These are phyloP conservation scores for Oryzias celebensis DNA, from an alignment of 2,113 vertebrate species.

Conservation along the genomic window DNA sequence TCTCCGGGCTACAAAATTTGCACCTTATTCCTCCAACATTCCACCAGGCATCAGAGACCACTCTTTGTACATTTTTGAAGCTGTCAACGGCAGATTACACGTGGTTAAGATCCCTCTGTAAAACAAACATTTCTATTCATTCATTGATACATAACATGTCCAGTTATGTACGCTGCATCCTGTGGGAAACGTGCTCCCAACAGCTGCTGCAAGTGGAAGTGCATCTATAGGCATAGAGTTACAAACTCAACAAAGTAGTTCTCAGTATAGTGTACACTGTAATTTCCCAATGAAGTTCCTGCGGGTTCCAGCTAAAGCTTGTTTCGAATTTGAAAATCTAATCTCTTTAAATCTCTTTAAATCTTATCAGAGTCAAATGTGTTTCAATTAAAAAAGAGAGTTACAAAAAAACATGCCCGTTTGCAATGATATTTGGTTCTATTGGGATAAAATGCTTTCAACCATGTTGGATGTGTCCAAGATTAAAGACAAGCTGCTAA, in stretches of 20 bases:
- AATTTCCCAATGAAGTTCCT: constrained; percentile 45
- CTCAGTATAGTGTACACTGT: constrained; percentile 4
- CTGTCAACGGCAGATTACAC: constrained; percentile 49
- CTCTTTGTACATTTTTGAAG: constrained; percentile 24
- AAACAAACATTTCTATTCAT: constrained; percentile 58
- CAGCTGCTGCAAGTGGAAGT: constrained; percentile 24
- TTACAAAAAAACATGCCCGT: too few species aligned
- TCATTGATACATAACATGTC: constrained; percentile 27
- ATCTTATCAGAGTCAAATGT: too few species aligned
- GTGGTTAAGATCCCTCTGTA: constrained; percentile 41
- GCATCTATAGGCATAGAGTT: constrained; percentile 1
- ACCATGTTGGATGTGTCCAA: too few species aligned
- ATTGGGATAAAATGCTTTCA: too few species aligned
- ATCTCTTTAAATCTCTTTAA: too few species aligned
- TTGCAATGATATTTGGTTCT: too few species aligned
- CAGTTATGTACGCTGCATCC: constrained; percentile 28
- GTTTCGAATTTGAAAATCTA: constrained; percentile 37
- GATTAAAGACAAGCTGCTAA: too few species aligned
- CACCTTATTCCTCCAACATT: constrained; percentile 62
- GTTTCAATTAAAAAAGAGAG: too few species aligned
- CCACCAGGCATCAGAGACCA: constrained; percentile 44
- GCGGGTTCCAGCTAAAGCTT: constrained; percentile 48
- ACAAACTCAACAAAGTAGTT: constrained; percentile 10
- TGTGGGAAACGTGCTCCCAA: constrained; percentile 3
- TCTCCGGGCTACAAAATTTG: constrained; percentile 55